Base-by-base conservation (phyloP, 1,140 invertebrate species). In the Chionoecetes opilio region DNA sequence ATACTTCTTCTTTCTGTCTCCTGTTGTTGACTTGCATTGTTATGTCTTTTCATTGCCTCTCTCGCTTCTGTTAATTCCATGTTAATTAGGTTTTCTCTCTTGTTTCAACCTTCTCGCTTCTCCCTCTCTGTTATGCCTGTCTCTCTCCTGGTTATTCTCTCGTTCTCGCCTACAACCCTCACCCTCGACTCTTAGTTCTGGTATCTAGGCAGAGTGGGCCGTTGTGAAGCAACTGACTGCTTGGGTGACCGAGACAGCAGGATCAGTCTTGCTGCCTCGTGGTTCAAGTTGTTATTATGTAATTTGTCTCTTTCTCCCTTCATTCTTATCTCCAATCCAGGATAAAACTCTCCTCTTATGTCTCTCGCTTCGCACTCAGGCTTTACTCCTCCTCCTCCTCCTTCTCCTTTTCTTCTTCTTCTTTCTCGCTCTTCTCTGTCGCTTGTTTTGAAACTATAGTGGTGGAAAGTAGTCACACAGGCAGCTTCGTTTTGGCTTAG, bases 61-160 rank as follows among this genome's bases (percentile, higher is more conserved):
- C 35, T 89, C 35, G 0, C 87, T 0, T 37, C 0, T 6, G 11
- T 38, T 6, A 75, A 9, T 31, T 75, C 90, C 26, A 29, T 75
- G n/a, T n/a, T n/a, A n/a, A n/a, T n/a, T n/a, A n/a, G n/a, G n/a
- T 32, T 75, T 26, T 91, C 53, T 75, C 29, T 91, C 53, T 31
- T n/a, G n/a, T n/a, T n/a, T n/a, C n/a, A n/a, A n/a, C n/a, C n/a
- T 26, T 32, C 90, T 91, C 46, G 9, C 46, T 91, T 41, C 32
- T 2, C 35, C n/a, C 88, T 63, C 14, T 63, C 41, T 63, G 6
- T 32, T 29, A 1, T 46, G n/a, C 90, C 34, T 29, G 21, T 17
- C 26, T 46, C 88, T 53, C 46, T 14, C 46, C 46, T 53, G 46
- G 46, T 17, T 53, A 53, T 53, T 17, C 46, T 53, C 46, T 17